Conservation (phyloP, 2,797 vertebrate species). For the Clarias laeviceps region DNA sequence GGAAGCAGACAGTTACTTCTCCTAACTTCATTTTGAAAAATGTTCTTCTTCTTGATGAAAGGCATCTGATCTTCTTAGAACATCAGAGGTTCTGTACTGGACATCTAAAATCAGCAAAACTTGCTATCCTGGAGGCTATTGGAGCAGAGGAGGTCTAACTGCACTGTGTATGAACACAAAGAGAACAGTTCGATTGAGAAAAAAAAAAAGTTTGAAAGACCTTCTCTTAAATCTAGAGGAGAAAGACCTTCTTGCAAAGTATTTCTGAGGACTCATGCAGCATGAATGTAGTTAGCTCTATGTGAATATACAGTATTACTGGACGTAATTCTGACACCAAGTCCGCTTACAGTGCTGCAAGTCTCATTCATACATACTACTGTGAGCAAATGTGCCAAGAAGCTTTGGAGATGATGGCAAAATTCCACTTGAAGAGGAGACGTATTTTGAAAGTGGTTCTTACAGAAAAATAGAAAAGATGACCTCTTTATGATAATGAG, state of each 20-base stretch:
- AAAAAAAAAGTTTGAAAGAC: conserved; percentile 5
- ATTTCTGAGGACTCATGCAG: background rate
- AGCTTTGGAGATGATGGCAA: background rate
- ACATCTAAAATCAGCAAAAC: background rate
- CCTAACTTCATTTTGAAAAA: background rate
- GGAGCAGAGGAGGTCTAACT: background rate
- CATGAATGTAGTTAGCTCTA: background rate
- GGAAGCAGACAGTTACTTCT: background rate
- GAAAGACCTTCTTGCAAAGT: background rate
- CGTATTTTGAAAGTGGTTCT: background rate
- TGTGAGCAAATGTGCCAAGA: background rate
- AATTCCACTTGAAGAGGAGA: background rate
- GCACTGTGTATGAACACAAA: background rate
- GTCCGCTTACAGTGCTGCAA: conserved; percentile 46
- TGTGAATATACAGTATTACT: background rate
- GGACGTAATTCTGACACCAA: conserved; percentile 12
- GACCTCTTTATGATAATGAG: background rate
- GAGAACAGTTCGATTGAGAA: background rate
- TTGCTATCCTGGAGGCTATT: background rate
- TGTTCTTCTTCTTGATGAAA: background rate
- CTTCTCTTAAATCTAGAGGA: background rate
- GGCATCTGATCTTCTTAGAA: background rate
- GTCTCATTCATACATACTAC: conserved; percentile 5
- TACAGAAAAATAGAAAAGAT: background rate
- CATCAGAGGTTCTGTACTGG: background rate